Evolutionary conservation across 2,888 invertebrate species (phyloP).

Genomic region (Nemapogon koenigi): DNA sequence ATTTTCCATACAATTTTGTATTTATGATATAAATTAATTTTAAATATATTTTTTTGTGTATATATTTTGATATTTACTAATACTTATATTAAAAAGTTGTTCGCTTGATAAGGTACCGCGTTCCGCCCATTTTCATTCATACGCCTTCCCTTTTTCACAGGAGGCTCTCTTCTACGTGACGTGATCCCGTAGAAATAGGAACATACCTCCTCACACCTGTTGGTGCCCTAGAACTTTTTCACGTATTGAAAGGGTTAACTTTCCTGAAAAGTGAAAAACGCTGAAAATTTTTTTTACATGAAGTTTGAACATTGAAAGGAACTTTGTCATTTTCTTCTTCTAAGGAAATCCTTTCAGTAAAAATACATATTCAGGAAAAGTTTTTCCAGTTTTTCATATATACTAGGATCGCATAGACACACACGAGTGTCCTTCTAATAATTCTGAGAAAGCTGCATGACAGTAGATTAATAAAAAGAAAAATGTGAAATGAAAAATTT

Average conservation of each 20-base stretch:
- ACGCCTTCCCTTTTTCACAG: slow-evolving; percentile 4
- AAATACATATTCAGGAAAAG: too few species aligned
- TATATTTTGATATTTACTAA: too few species aligned
- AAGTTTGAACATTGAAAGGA: not conserved
- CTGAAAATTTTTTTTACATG: too few species aligned
- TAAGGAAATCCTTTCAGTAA: too few species aligned
- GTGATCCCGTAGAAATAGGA: slow-evolving; percentile 24
- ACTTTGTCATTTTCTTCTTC: not conserved
- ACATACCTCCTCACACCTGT: slow-evolving; percentile 25
- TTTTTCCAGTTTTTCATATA: slow-evolving; percentile 17
- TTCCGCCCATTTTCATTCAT: too few species aligned
- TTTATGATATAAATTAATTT: too few species aligned
- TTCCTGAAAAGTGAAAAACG: slow-evolving; percentile 13
- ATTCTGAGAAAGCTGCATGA: not conserved
- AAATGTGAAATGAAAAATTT: slow-evolving; percentile 16
- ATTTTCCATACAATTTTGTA: too few species aligned
- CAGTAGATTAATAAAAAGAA: slow-evolving; percentile 12
- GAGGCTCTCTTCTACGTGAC: slow-evolving; percentile 2
- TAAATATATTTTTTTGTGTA: too few species aligned
- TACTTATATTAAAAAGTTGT: too few species aligned
- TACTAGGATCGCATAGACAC: slow-evolving; percentile 12
- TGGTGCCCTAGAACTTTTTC: slow-evolving; percentile 41
- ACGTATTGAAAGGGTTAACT: slow-evolving; percentile 55
- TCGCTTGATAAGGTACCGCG: too few species aligned
- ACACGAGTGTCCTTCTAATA: slow-evolving; percentile 2